Evolutionary conservation across 1,140 invertebrate genomes (phyloP).

Genomic region (Listronotus bonariensis): DNA sequence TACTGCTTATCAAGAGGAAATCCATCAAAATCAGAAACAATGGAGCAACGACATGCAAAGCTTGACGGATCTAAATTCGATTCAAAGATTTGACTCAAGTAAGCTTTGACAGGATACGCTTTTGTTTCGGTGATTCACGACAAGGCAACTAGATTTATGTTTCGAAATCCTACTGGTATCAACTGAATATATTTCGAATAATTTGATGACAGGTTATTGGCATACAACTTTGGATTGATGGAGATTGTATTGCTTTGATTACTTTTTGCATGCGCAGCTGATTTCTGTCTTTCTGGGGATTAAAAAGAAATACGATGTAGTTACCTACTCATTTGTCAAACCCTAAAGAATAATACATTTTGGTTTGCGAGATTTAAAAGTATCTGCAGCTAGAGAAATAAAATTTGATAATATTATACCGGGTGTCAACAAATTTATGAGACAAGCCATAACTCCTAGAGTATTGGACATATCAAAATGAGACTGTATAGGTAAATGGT

Average conservation of each 20-base stretch:
- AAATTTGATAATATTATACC: too few relatives aligned
- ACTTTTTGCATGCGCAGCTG: constrained; percentile 24
- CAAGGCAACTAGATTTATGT: constrained; percentile 49
- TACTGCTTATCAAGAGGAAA: constrained; percentile 44
- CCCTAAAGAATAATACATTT: too few relatives aligned
- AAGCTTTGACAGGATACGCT: constrained; percentile 48
- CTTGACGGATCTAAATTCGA: constrained; percentile 50
- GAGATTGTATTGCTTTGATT: constrained; percentile 17
- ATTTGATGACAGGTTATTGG: constrained; percentile 35
- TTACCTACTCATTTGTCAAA: too few relatives aligned
- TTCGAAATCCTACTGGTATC: constrained; percentile 33
- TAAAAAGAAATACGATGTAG: too few relatives aligned
- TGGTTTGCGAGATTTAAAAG: too few relatives aligned
- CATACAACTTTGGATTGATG: constrained; percentile 17
- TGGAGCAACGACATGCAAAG: constrained; percentile 47
- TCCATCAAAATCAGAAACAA: constrained; percentile 51
- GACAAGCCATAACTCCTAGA: too few relatives aligned
- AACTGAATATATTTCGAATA: constrained; percentile 39
- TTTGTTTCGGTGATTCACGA: constrained; percentile 50
- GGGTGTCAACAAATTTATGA: too few relatives aligned
- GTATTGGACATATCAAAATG: too few relatives aligned
- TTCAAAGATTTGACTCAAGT: constrained; percentile 46
- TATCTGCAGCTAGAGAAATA: too few relatives aligned
- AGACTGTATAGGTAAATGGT: too few relatives aligned
- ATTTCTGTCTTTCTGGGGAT: background rate